Evolutionary conservation across 2,888 invertebrate genomes (phyloP).

Genomic region (Lasioglossum calceatum): DNA sequence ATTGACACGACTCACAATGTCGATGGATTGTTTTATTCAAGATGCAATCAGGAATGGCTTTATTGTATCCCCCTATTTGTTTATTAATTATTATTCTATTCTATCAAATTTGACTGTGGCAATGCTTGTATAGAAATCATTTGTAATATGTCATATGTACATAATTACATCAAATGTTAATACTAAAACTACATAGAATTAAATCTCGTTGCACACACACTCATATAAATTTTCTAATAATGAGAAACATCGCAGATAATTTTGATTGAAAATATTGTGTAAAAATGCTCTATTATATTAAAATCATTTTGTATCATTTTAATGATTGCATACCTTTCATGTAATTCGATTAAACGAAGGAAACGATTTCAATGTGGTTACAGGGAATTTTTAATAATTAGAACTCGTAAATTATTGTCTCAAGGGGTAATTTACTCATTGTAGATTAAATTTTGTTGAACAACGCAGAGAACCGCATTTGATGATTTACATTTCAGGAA

Average conservation of each 20-base stretch:
- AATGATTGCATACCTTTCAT: background rate
- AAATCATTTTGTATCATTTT: background rate
- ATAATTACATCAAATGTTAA: background rate
- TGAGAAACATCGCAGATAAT: background rate
- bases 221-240: background rate
- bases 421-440: background rate
- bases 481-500: constrained; percentile 3
- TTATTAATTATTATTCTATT: background rate
- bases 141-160: background rate
- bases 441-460: constrained; percentile 1
- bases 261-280: background rate
- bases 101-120: too few relatives aligned
- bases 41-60: background rate
- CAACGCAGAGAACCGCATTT: background rate
- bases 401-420: background rate
- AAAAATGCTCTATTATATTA: background rate
- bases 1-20: background rate
- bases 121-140: background rate
- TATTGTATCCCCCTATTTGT: background rate
- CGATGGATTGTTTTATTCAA: background rate
- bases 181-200: background rate
- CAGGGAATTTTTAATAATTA: background rate
- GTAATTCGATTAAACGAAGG: background rate
- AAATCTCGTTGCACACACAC: background rate
- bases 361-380: background rate